These are phyloP conservation scores for Atta colombica DNA, from an alignment of 1,140 invertebrate species.

Conservation along the genomic window DNA sequence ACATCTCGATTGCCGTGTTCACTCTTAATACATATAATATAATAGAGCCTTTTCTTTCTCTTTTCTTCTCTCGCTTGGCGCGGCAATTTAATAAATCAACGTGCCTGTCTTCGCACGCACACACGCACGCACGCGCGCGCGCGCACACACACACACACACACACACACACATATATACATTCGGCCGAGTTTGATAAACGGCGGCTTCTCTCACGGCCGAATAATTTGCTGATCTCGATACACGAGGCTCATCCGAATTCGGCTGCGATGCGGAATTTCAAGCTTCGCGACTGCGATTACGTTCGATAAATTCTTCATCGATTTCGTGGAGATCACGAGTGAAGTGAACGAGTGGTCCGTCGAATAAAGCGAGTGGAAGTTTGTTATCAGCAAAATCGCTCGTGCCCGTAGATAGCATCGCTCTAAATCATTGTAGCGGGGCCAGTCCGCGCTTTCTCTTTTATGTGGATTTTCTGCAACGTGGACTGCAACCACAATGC, in stretches of 20 bases:
- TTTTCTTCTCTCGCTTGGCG: constrained; percentile 8
- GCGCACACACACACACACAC: background rate
- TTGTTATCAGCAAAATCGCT: constrained; percentile 58
- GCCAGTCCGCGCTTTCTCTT: constrained; percentile 53
- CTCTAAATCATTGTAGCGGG: constrained; percentile 58
- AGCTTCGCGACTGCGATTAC: constrained; percentile 45
- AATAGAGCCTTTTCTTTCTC: constrained; percentile 41
- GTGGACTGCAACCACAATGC: constrained; percentile 63
- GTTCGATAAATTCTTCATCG: constrained; percentile 63
- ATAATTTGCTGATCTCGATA: constrained; percentile 64
- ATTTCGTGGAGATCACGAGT: constrained; percentile 32
- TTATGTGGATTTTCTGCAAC: constrained; percentile 65
- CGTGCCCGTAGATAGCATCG: constrained; percentile 45
- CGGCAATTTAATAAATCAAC: constrained; percentile 75
- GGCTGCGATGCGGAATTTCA: constrained; percentile 63
- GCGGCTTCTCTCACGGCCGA: constrained; percentile 57
- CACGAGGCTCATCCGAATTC: constrained; percentile 55
- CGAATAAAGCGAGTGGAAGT: constrained; percentile 57
- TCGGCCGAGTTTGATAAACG: constrained; percentile 70
- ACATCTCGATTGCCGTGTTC: constrained; percentile 18
- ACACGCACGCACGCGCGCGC: background rate
- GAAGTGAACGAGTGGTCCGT: constrained; percentile 16
- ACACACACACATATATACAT: background rate
- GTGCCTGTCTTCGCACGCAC: constrained; percentile 61
- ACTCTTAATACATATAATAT: constrained; percentile 17